Percentiles rank a stretch among this genome's conserved stretches.
phyloP scores from a whole-genome alignment of 2,797 vertebrate species.

The Microctenopoma stevenorrisi region DNA sequence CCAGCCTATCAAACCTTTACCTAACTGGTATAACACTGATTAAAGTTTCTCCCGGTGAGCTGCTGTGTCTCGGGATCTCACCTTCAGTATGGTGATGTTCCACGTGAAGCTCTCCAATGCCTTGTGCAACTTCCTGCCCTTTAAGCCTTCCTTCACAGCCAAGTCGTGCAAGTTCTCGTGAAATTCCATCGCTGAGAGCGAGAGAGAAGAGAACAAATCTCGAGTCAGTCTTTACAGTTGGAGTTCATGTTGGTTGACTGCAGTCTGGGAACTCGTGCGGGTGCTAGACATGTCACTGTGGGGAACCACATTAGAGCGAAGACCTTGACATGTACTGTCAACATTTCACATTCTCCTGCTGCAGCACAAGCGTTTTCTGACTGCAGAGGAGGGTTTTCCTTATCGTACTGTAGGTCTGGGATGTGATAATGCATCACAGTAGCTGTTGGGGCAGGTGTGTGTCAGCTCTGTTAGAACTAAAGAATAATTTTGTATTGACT shows the following conservation, averaged over 20 bases:
- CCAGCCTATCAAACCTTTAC: neutral
- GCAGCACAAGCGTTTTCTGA: neutral
- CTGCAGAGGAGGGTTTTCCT: slow-evolving; percentile 13
- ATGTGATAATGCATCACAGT: neutral
- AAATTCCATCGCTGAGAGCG: slow-evolving; percentile 92
- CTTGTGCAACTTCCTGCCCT: slow-evolving; percentile 95
- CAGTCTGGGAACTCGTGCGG: slow-evolving; percentile 9
- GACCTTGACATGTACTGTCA: slow-evolving; percentile 26
- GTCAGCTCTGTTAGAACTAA: neutral
- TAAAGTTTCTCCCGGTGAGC: neutral
- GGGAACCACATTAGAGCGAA: slow-evolving; percentile 48
- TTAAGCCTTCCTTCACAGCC: slow-evolving; percentile 94
- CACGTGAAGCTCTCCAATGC: slow-evolving; percentile 97
- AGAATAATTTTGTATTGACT: no score
- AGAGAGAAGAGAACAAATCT: neutral
- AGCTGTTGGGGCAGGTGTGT: neutral
- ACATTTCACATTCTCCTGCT: slow-evolving; percentile 36
- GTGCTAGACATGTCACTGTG: slow-evolving; percentile 30
- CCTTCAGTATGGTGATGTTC: slow-evolving; percentile 99
- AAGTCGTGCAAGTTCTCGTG: slow-evolving; percentile 94
- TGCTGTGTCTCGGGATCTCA: slow-evolving; percentile 57
- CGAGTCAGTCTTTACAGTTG: neutral
- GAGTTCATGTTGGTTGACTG: slow-evolving; percentile 18
- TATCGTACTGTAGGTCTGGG: neutral
- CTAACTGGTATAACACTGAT: neutral